Evolutionary conservation across 1,140 invertebrate species (phyloP), one percentile per base, ranked within the genome.

Genomic region (Heliconius hewitsoni): DNA sequence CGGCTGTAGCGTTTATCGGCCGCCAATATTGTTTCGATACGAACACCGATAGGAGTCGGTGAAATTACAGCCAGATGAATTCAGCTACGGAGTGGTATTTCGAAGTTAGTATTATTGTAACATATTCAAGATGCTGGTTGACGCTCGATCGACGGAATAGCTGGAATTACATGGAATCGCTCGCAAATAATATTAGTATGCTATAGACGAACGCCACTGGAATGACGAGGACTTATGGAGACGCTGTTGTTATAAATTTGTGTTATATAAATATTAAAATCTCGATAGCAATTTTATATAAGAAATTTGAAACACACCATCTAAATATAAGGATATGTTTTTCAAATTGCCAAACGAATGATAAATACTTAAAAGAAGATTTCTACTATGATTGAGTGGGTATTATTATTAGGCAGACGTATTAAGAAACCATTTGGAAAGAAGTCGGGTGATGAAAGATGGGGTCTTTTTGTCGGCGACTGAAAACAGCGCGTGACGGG

Each of bases 71-170:
- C 39, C 37, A 80, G 81, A 84, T 85, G 81, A 83, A 84, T 86
- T 87, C 79, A 77, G 83, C 80, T 85, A 78, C 78, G 76, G 83
- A 70, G 75, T 74, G 84, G 86, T 81, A 90, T 91, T 90, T 85
- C 82, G 60, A 72, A 66, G 77, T 81, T 74, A 78, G 82, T 86
- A 83, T 85, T 87, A 85, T 77, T 85, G 89, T 89, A 93, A 92
- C 90, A 91, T 91, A 92, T 93, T 89, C 88, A 93, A 93, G 91
- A 92, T 92, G 89, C 86, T 92, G 87, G 89, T 88, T 87, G 87
- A 84, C 80, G 82, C 83, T 87, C 90, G 88, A 89, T 91, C 87
- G 89, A 83, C 81, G 84, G 86, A 90, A 90, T 91, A 89, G 81
- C 84, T 86, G 88, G 89, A 88, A 93, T 94, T 91, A 91, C 88